Conservation (phyloP, 2,113 vertebrate species). For the Nyctereutes procyonoides region DNA sequence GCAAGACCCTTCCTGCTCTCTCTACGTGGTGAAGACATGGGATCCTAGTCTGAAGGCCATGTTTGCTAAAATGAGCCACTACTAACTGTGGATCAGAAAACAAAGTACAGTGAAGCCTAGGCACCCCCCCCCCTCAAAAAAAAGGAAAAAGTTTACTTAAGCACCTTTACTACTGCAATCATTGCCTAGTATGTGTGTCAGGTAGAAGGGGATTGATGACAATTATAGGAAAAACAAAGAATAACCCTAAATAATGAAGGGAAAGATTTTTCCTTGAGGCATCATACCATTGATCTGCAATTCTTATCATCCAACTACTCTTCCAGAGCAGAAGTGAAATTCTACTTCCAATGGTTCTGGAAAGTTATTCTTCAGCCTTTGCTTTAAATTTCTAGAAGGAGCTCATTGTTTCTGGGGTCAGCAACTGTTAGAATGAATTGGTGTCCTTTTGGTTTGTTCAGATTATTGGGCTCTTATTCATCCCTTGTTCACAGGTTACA, state of each 20-base stretch:
- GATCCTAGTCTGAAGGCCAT: not conserved
- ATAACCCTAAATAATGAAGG: not conserved
- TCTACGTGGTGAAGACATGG: accelerated
- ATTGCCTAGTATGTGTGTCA: not conserved
- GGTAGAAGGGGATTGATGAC: not conserved
- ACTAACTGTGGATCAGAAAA: not conserved
- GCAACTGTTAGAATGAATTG: not conserved
- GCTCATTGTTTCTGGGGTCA: not conserved
- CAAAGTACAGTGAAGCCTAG: not conserved
- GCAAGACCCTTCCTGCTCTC: accelerated
- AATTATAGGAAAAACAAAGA: not conserved
- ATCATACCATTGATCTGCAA: not conserved
- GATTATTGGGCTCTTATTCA: conserved; percentile 34
- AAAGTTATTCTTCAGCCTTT: not conserved
- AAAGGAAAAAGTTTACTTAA: not conserved
- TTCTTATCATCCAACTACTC: not conserved
- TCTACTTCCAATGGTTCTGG: not conserved
- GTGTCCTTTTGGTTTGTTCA: not conserved
- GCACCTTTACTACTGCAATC: not conserved
- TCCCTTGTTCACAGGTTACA: not conserved
- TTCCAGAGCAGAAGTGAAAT: conserved; percentile 17
- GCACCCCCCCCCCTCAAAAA: no score
- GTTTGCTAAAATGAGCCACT: not conserved
- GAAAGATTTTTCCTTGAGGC: not conserved
- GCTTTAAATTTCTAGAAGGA: conserved; percentile 59